Conservation (phyloP, 1,140 invertebrate genomes). For the Ceratina japonica region DNA sequence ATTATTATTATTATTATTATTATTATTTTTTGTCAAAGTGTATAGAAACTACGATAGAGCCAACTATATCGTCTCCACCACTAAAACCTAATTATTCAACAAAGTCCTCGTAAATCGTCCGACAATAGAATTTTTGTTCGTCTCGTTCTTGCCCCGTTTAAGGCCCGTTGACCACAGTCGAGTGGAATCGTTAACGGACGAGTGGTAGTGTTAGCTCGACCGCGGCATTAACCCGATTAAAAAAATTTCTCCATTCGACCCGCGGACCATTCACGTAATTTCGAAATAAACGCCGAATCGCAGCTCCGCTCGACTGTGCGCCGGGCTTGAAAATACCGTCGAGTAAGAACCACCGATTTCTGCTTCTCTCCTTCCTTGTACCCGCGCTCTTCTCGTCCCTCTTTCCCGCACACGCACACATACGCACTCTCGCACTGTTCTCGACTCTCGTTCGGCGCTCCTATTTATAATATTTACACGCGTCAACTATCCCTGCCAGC, state of each 20-base stretch:
- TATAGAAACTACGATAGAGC: conserved; percentile 76
- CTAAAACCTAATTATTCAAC: conserved; percentile 72
- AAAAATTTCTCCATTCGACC: too few species aligned
- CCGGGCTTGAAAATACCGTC: conserved; percentile 16
- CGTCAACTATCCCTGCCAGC: conserved; percentile 29
- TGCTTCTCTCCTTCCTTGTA: conserved; percentile 19
- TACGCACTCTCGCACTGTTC: not conserved
- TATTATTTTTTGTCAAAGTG: conserved; percentile 28
- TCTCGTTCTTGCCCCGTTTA: conserved; percentile 8
- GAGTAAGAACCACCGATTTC: conserved; percentile 50
- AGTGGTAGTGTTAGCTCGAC: too few species aligned
- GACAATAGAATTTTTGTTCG: conserved; percentile 46
- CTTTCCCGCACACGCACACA: not conserved
- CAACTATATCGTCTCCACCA: conserved; percentile 73
- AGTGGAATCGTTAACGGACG: too few species aligned
- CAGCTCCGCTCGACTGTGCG: too few species aligned
- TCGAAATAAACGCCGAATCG: too few species aligned
- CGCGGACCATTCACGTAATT: too few species aligned
- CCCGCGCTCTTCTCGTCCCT: not conserved
- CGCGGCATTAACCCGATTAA: too few species aligned
- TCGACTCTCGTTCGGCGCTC: not conserved
- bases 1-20: too few species aligned
- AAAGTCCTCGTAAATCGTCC: conserved; percentile 61
- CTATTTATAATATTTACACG: conserved; percentile 52
- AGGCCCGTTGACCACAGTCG: too few species aligned